Base-by-base conservation (phyloP, 1,140 invertebrate species). In the Nymphalis io region DNA sequence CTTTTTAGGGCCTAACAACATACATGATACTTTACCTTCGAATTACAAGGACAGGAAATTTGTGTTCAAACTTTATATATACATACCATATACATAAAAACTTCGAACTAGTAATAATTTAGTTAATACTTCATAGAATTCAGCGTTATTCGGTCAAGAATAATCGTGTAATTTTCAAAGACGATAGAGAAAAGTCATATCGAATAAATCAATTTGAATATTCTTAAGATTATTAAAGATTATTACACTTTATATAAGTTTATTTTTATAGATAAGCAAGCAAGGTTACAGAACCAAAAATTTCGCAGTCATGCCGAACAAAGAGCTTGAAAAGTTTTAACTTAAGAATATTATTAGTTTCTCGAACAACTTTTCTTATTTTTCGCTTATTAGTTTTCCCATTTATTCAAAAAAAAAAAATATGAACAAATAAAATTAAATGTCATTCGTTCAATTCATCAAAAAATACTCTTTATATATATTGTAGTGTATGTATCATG, bases 281-380 rank as follows among this genome's bases (percentile, higher is more conserved):
- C 27, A 3, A 38, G 66, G 62, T 48, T 66, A 66, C 51, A 38
- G 62, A 60, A 57, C 70, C 60, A 40, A 66, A 63, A 66, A 53
- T 66, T 51, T 60, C 55, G 15, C 65, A 44, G 60, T 65, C 51
- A 61, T 62, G 21, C 11, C 16, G 64, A 60, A 66, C 63, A 72
- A 72, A 65, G 51, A 59, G 48, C 40, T 20, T 38, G 51, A 13
- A 55, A 58, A 69, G 58, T 79, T 79, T 79, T 67, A 60, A 72
- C 72, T 75, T 61, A 70, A 75, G 68, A 64, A 70, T 74, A 78
- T 81, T 81, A 81, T 81, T 76, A 76, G 68, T 75, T 78, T 66
- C 46, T 27, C 64, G 16, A 53, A 55, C 39, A 67, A 71, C 68
- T 70, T 74, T 63, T 62, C 60, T 74, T 74, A 63, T 68, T 71